Evolutionary conservation across 2,113 vertebrate genomes (phyloP).

Genomic region (Psammodynastes pulverulentus): DNA sequence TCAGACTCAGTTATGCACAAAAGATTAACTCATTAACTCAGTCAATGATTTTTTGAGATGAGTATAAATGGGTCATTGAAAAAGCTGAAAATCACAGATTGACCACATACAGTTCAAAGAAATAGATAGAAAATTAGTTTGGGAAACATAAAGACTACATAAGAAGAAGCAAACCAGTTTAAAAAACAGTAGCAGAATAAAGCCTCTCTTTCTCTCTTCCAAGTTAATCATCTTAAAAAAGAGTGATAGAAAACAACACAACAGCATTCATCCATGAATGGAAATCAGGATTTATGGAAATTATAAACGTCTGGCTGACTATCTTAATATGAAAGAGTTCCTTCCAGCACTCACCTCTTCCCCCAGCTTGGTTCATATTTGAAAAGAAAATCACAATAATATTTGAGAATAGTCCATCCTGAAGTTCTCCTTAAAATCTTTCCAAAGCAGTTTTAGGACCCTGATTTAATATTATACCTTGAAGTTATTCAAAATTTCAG

Average conservation of each 20-base stretch:
- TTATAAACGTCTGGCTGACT: neutral
- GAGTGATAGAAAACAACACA: neutral
- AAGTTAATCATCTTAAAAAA: neutral
- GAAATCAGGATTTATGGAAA: neutral
- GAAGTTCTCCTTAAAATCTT: neutral
- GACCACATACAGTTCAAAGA: neutral
- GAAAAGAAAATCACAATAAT: neutral
- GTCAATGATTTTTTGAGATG: neutral
- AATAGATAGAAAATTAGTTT: neutral
- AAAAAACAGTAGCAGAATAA: neutral
- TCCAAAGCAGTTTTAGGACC: neutral
- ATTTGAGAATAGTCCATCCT: neutral
- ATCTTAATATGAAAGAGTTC: neutral
- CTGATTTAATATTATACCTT: neutral
- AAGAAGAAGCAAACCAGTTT: neutral
- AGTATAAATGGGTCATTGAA: neutral
- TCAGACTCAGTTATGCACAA: neutral
- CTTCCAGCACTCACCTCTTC: neutral
- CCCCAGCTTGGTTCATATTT: neutral
- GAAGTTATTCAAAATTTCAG: neutral
- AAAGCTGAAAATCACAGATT: neutral
- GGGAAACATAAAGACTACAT: neutral
- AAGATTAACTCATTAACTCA: neutral
- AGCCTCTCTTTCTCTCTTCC: neutral
- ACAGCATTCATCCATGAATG: neutral